A percentile compares a stretch with the other conserved stretches of the same genome.
phyloP scores from a whole-genome alignment of 2,113 vertebrate genomes.

The Prionailurus viverrinus region DNA sequence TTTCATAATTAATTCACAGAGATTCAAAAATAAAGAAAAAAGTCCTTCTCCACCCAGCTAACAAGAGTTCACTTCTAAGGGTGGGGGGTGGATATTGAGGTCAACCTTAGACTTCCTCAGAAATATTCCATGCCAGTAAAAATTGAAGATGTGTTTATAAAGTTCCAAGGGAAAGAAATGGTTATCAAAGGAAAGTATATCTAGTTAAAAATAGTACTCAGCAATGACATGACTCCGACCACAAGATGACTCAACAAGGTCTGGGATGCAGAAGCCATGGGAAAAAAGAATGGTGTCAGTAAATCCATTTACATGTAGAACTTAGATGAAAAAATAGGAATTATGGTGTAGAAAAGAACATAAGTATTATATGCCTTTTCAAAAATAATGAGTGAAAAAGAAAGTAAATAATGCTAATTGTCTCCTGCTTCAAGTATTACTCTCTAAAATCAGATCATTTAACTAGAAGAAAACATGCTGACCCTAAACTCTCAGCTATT shows the following conservation, averaged over 20 bases:
- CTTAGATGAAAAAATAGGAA: background rate
- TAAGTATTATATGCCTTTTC: background rate
- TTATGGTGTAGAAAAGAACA: background rate
- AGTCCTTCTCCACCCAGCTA: background rate
- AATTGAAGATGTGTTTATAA: background rate
- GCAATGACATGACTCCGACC: background rate
- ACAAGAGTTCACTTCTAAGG: background rate
- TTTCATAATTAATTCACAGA: background rate
- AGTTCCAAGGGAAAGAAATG: background rate
- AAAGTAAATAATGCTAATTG: background rate
- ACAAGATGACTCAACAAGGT: background rate
- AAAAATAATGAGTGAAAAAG: background rate
- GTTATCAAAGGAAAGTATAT: background rate
- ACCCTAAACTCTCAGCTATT: background rate
- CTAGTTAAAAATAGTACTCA: background rate
- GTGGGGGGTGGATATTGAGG: accelerated
- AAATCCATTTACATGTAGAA: background rate
- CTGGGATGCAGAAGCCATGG: background rate
- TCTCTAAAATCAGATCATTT: background rate
- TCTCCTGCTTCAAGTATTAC: background rate
- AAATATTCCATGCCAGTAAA: background rate
- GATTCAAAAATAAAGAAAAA: constrained; percentile 32
- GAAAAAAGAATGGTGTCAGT: background rate
- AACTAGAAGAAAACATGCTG: constrained; percentile 5
- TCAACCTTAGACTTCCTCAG: background rate